These are phyloP conservation scores for Holacanthella duospinosa DNA, from an alignment of 2,888 invertebrate species.

Conservation along the genomic window DNA sequence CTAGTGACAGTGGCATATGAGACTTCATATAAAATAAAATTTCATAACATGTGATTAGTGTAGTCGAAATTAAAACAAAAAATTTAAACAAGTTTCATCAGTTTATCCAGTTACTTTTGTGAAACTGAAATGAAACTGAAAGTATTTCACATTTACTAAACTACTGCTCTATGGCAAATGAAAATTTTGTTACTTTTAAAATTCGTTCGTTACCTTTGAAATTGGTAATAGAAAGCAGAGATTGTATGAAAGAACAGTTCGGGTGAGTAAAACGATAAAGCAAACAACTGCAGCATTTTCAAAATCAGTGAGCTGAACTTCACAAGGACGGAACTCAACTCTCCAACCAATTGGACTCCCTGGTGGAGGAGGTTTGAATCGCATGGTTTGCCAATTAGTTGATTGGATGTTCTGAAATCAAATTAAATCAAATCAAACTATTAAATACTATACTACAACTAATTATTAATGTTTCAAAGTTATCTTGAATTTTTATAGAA, in stretches of 20 bases:
- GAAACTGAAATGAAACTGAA: no score
- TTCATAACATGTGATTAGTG: no score
- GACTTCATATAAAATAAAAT: no score
- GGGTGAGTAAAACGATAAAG: slow-evolving; percentile 89
- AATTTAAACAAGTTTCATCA: not conserved
- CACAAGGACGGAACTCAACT: slow-evolving; percentile 97
- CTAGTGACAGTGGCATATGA: no score
- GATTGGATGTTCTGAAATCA: slow-evolving; percentile 81
- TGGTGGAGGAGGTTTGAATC: slow-evolving; percentile 96
- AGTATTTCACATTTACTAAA: no score
- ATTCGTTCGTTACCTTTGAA: slow-evolving; percentile 58
- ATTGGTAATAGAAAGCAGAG: slow-evolving; percentile 95
- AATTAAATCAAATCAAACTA: not conserved
- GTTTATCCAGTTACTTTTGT: no score
- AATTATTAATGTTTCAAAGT: no score
- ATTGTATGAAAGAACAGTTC: slow-evolving; percentile 92
- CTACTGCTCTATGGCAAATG: no score
- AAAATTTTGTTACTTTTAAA: not conserved
- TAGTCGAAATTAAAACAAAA: not conserved
- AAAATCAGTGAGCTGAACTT: slow-evolving; percentile 96
- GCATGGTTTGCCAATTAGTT: slow-evolving; percentile 99
- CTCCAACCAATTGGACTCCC: slow-evolving; percentile 96
- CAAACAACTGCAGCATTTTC: slow-evolving; percentile 98
- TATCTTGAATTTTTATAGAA: not conserved
- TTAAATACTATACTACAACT: not conserved